Evolutionary conservation across 2,888 invertebrate species (phyloP).

Genomic region (Drosophila suboccidentalis): DNA sequence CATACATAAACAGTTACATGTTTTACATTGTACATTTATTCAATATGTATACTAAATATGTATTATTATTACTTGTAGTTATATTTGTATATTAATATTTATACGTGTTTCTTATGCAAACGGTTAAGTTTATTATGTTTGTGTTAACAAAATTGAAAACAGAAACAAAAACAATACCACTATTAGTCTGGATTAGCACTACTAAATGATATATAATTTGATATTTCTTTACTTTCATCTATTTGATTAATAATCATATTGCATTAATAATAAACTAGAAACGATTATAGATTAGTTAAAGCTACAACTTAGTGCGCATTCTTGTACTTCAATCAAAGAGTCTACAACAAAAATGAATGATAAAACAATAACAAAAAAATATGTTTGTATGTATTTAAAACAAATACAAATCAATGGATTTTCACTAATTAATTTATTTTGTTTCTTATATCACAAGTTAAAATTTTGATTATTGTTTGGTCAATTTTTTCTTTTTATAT

Average conservation of each 20-base stretch:
- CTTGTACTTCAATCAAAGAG: conserved; percentile 69
- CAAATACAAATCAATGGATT: conserved; percentile 56
- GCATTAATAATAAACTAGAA: conserved; percentile 57
- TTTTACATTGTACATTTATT: conserved; percentile 79
- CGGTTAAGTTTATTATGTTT: conserved; percentile 58
- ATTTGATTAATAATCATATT: conserved; percentile 57
- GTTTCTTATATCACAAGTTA: conserved; percentile 82
- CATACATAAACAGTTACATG: conserved; percentile 77
- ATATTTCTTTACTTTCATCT: conserved; percentile 28
- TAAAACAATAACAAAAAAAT: conserved; percentile 60
- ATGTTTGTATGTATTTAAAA: conserved; percentile 29
- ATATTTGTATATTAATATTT: conserved; percentile 53
- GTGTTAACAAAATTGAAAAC: conserved; percentile 53
- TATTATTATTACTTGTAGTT: conserved; percentile 65
- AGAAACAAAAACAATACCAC: conserved; percentile 51
- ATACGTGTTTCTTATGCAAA: conserved; percentile 56
- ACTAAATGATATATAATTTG: conserved; percentile 34
- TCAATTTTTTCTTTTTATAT: conserved; percentile 65
- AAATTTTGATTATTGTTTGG: conserved; percentile 85
- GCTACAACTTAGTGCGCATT: conserved; percentile 79
- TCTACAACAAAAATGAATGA: conserved; percentile 54
- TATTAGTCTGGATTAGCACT: conserved; percentile 58
- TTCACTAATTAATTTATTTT: conserved; percentile 66
- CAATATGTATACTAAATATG: conserved; percentile 68
- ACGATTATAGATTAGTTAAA: conserved; percentile 69